Evolutionary conservation across 2,888 invertebrate species (phyloP).

Genomic region (Dione vanillae): DNA sequence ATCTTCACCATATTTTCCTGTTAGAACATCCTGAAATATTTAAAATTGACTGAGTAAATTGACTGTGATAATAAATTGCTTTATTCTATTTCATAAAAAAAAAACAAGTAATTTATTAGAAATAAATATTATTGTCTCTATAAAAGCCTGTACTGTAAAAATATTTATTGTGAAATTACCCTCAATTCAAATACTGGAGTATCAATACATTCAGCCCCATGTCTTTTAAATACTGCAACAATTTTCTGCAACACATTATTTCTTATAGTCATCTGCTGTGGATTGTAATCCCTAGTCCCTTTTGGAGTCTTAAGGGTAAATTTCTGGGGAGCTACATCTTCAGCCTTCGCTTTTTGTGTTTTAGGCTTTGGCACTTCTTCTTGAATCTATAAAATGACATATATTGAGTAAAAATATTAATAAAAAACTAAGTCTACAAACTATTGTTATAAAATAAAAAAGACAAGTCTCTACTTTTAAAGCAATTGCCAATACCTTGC

Average conservation of each 20-base stretch:
- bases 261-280: slow-evolving; percentile 97
- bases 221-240: slow-evolving; percentile 94
- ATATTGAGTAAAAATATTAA: slow-evolving; percentile 32
- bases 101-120: too few relatives aligned
- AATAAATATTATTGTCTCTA: background rate
- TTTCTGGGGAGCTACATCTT: slow-evolving; percentile 87
- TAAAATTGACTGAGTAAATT: background rate
- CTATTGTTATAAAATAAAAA: slow-evolving; percentile 4
- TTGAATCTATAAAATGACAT: slow-evolving; percentile 87
- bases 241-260: slow-evolving; percentile 94
- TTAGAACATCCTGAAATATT: slow-evolving; percentile 92
- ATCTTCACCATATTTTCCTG: slow-evolving; percentile 99
- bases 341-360: slow-evolving; percentile 88
- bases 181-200: slow-evolving; percentile 99
- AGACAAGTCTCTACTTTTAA: slow-evolving; percentile 34
- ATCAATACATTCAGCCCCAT: slow-evolving; percentile 99
- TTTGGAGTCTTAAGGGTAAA: slow-evolving; percentile 95
- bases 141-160: too few relatives aligned
- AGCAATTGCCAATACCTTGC: slow-evolving; percentile 66
- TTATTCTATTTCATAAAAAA: too few relatives aligned
- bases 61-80: too few relatives aligned
- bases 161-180: slow-evolving; percentile 72
- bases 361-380: slow-evolving; percentile 93
- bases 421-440: background rate
- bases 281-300: slow-evolving; percentile 97